phyloP scores from a whole-genome alignment of 64 coral and sea anemone genomes.

The Montipora foliosa region DNA sequence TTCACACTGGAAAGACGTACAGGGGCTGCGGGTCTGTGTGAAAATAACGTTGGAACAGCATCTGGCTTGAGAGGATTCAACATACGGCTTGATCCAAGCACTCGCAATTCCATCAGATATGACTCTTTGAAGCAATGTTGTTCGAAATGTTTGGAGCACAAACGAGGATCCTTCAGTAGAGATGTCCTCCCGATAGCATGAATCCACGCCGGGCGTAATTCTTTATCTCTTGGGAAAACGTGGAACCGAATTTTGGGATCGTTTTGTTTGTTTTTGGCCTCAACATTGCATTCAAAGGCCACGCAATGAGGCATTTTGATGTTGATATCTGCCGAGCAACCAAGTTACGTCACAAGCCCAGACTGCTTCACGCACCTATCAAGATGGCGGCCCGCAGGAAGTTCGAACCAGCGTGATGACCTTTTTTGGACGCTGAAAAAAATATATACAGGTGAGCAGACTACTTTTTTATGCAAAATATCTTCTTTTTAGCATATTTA shows the following conservation, averaged over 20 bases:
- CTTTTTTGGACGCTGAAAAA: no score
- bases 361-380: background rate
- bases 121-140: constrained; percentile 14
- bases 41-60: constrained; percentile 38
- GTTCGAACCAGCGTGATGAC: no score
- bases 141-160: constrained; percentile 61
- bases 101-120: background rate
- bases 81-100: constrained; percentile 14
- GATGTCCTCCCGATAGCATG: constrained; percentile 35
- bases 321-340: background rate
- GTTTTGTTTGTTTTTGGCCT: constrained; percentile 22
- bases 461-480: no score
- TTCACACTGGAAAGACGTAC: constrained; percentile 14
- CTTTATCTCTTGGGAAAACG: constrained; percentile 17
- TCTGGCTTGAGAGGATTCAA: constrained; percentile 29
- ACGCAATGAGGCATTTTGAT: constrained; percentile 5
- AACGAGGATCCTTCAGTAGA: constrained; percentile 21
- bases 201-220: constrained; percentile 31
- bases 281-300: constrained; percentile 20
- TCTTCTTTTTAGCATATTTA: no score
- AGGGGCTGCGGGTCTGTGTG: constrained; percentile 7
- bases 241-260: constrained; percentile 15
- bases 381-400: no score
- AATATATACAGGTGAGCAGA: no score
- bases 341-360: background rate